phyloP scores from a whole-genome alignment of 2,113 vertebrate genomes.

The Scalopus aquaticus region DNA sequence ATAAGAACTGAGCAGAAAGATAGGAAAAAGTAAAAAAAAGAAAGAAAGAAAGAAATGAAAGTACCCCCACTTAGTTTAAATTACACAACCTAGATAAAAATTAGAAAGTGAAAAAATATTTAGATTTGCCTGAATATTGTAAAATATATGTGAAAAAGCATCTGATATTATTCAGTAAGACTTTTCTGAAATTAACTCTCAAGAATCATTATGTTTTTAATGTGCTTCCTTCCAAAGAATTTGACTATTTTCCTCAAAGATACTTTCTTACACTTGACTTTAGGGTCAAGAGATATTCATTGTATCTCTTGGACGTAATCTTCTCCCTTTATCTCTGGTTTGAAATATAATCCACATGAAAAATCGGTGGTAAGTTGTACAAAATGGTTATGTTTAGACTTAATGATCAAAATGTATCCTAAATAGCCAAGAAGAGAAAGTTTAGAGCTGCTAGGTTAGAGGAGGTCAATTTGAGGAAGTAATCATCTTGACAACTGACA shows the following conservation, averaged over 20 bases:
- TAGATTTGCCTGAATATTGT: not conserved
- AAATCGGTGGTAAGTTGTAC: not conserved
- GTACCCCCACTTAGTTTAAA: not conserved
- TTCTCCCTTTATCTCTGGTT: constrained; percentile 5
- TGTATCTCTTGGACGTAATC: no score
- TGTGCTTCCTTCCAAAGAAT: not conserved
- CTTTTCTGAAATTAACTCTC: not conserved
- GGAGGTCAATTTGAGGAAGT: constrained; percentile 34
- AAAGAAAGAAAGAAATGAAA: not conserved
- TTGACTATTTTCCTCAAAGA: not conserved
- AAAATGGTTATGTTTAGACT: not conserved
- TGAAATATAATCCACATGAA: not conserved
- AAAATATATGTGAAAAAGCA: not conserved
- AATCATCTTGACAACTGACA: not conserved
- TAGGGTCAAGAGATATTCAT: not conserved
- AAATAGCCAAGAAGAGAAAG: not conserved
- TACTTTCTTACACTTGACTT: not conserved
- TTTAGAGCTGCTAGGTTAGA: not conserved
- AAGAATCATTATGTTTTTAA: not conserved
- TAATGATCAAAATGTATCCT: not conserved
- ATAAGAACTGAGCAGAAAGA: constrained; percentile 7
- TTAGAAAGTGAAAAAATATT: not conserved
- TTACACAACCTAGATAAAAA: not conserved
- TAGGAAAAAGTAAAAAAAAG: not conserved
- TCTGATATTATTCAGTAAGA: not conserved